A percentile compares a stretch with the other conserved stretches of the same genome.
These are phyloP conservation scores for Caenorhabditis imperialis DNA, from an alignment of 2,888 invertebrate species.

Conservation along the genomic window DNA sequence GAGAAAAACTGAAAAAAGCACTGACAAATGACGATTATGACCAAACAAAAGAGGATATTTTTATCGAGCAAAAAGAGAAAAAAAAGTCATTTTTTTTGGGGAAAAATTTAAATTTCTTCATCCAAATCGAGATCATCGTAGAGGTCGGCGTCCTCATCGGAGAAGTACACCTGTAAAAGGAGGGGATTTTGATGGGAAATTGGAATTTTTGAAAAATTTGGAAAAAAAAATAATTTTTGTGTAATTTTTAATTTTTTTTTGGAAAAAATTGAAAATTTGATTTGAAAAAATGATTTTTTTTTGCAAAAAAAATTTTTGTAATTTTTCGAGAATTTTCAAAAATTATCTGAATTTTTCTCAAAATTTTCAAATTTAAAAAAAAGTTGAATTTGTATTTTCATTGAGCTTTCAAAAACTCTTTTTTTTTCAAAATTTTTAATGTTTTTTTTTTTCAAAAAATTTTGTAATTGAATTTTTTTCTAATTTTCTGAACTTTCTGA, in stretches of 20 bases:
- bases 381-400: no score
- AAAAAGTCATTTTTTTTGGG: slow-evolving; percentile 12
- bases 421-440: no score
- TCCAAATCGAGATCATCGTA: slow-evolving; percentile 52
- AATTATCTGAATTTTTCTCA: background rate
- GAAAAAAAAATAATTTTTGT: background rate
- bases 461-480: no score
- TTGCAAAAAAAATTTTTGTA: background rate
- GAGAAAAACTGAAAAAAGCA: slow-evolving; percentile 12
- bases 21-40: background rate
- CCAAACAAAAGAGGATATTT: slow-evolving; percentile 5
- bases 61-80: slow-evolving; percentile 6
- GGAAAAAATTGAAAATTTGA: no score
- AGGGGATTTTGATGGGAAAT: background rate
- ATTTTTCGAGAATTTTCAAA: background rate
- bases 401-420: no score
- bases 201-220: background rate
- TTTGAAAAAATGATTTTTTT: background rate
- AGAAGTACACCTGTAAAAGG: slow-evolving; percentile 62
- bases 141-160: slow-evolving; percentile 67
- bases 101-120: slow-evolving; percentile 20
- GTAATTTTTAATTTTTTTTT: no score
- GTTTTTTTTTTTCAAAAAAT: no score
- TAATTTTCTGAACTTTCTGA: no score
- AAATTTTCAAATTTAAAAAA: background rate